Evolutionary conservation across 2,113 vertebrate genomes (phyloP), one percentile per base, ranked within the genome.

Genomic region (Cynopterus brachyotis): DNA sequence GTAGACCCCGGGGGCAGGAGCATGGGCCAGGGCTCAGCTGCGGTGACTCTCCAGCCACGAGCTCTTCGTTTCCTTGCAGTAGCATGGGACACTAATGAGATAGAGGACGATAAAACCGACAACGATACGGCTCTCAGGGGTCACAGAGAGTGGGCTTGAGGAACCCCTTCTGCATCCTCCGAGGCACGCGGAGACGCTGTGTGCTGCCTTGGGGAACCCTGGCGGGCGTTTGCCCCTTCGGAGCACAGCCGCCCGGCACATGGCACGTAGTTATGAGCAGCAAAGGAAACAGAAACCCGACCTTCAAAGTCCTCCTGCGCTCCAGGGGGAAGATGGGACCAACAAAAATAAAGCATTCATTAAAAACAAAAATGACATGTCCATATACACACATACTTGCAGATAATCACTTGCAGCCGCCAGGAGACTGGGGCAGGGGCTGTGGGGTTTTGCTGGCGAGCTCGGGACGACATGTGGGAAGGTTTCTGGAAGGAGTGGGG

Each of bases 391-490:
- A 91, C 84, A 81, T 35, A 45, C 60, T 82, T 83, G 81, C 9
- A 16, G 72, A 55, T 97, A 96, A 97, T 97, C 88, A 97, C 85
- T 96, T 70, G 35, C 97, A 97, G 97, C 88, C 85, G 2, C 4
- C 37, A 1, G 0, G 91, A 96, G 57, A 59, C 16, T 0, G 1
- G 10, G 11, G 37, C 45, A 1, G 79, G 80, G 94, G n/a, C 75
- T 64, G 50, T 0, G 9, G 73, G 95, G 24, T 28, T 53, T 47
- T 53, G 73, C 82, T 59, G 35, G 55, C 62, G 94, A 7, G 62
- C 64, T 57, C 13, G 42, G 30, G 78, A 50, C 45, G 84, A 73
- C 93, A 82, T 89, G 66, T 37, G 80, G 72, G 75, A 57, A 78
- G 90, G 53, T 47, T 92, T 89, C 72, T 75, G 62, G 53, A 88